Conservation (phyloP, 2,113 vertebrate species). For the Sterrhoptilus dennistouni region DNA sequence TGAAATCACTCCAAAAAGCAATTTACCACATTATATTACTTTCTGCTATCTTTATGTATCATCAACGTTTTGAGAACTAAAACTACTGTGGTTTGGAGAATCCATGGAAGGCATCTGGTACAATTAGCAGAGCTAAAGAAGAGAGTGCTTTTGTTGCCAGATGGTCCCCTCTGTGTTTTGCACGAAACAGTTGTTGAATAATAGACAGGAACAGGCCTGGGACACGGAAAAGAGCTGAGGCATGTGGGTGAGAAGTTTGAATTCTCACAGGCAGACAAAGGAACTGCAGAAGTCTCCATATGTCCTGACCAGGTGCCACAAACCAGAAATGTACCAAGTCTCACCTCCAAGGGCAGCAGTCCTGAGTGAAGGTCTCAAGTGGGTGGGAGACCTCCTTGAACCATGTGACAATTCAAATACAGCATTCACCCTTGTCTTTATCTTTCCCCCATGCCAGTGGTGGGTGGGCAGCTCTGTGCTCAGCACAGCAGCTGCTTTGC, state of each 20-base stretch:
- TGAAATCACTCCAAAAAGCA: constrained; percentile 59
- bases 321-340: neutral
- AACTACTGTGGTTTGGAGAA: constrained; percentile 48
- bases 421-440: neutral
- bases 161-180: constrained; percentile 10
- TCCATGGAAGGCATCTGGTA: constrained; percentile 37
- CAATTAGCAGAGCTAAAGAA: constrained; percentile 18
- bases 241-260: neutral
- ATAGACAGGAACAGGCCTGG: neutral
- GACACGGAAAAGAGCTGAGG: neutral
- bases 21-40: constrained; percentile 44
- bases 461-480: neutral
- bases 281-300: neutral
- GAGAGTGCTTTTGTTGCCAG: neutral
- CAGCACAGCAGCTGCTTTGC: neutral
- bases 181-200: neutral
- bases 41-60: constrained; percentile 54
- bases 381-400: neutral
- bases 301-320: neutral
- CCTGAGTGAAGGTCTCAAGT: neutral
- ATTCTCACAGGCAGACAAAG: neutral
- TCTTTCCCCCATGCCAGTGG: neutral
- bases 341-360: neutral
- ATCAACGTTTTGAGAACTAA: constrained; percentile 39
- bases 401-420: neutral